Base-by-base conservation (phyloP, 2,113 vertebrate species). In the Prietella phreatophila region DNA sequence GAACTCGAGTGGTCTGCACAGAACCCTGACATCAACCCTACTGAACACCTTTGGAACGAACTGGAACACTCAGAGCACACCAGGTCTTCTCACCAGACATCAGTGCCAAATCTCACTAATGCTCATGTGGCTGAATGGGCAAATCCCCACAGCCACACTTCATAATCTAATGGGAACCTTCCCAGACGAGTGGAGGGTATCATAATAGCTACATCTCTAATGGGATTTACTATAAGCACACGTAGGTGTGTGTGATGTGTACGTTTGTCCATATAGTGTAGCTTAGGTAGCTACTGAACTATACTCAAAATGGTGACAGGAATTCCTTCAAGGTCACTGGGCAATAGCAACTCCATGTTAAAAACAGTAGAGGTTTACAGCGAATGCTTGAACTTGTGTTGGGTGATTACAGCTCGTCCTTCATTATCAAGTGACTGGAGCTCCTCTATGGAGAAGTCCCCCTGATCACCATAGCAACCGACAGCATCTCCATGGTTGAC, bases 371-470 rank as follows among this genome's bases (percentile, higher is more conserved):
- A n/a, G 20, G 5, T 1, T 0, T 85, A 55, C 3, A 17, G 22
- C 60, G 30, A 93, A 92, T 93, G 97, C 96, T 89, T 88, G 84
- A 96, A 92, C 91, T 87, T 95, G 92, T 97, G 97, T 84, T 96
- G 95, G 56, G 97, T 98, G 89, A 98, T 94, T 42, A 98, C 81
- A 1, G 96, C 95, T 85, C 97, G 94, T 58, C 97, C 97, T 89
- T 97, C 97, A 39, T 93, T 96, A 91, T 98, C 97, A 90, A 97
- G 91, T 75, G 94, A 92, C 89, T 96, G 94, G 82, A 97, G 93
- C 85, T 98, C 96, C 30, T 97, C 96, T 33, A 85, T 91, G 8
- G 94, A 95, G 91, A 97, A 97, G 11, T 92, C 95, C 11, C 89
- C 83, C 27, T 93, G 95, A 92, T 96, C 94, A 33, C 96, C 95